These are phyloP conservation scores for Drosophila setifemur DNA, from an alignment of 1,140 invertebrate genomes.

Conservation along the genomic window DNA sequence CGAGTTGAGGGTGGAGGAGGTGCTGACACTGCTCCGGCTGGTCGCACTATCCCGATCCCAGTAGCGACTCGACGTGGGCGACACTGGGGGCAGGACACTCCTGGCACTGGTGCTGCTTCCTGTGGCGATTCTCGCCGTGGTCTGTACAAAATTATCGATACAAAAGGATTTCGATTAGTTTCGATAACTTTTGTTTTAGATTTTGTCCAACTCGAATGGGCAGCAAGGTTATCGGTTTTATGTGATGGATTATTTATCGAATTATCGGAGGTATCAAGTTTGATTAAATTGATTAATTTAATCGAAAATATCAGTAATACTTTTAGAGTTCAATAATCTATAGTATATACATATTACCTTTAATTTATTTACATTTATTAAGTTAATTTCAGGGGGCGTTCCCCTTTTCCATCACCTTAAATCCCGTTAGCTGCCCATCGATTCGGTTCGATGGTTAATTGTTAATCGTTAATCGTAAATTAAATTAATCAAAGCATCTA, in stretches of 20 bases:
- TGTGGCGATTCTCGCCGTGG: constrained; percentile 56
- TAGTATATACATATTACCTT: no score
- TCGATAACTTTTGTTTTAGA: not conserved
- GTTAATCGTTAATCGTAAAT: constrained; percentile 28
- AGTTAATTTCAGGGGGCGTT: not conserved
- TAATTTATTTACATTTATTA: no score
- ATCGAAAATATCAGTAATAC: no score
- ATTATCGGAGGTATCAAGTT: no score
- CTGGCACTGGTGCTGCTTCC: constrained; percentile 40
- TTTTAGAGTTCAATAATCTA: no score
- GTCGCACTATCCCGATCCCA: constrained; percentile 67
- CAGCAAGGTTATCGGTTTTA: no score
- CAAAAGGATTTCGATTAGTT: constrained; percentile 7
- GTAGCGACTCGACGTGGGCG: constrained; percentile 75
- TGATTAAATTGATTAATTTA: no score
- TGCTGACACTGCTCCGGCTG: constrained; percentile 37
- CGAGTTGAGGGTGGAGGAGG: constrained; percentile 50
- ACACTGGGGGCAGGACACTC: constrained; percentile 68
- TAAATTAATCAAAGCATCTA: constrained; percentile 47
- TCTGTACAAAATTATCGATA: no score
- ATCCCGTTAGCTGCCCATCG: constrained; percentile 4
- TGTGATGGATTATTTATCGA: no score
- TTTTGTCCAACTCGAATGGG: no score
- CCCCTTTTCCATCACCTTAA: not conserved
- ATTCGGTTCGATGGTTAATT: not conserved